phyloP scores from a whole-genome alignment of 2,113 vertebrate genomes.

The Micromys minutus region DNA sequence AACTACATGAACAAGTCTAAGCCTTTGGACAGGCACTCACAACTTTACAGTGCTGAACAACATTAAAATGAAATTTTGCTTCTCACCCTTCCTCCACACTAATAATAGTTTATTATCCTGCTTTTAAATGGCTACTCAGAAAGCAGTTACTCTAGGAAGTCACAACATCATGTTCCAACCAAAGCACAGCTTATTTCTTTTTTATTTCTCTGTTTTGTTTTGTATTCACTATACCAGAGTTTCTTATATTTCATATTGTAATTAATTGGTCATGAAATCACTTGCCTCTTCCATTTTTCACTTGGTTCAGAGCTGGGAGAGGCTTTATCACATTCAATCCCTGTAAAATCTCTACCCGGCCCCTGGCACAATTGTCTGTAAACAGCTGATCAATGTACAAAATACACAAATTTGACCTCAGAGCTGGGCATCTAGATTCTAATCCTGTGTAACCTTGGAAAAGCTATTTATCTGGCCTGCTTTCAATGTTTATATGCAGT shows the following conservation, averaged over 20 bases:
- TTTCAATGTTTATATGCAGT: background rate
- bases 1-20: background rate
- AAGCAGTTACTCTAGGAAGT: background rate
- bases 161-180: background rate
- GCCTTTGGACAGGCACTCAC: background rate
- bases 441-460: background rate
- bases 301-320: background rate
- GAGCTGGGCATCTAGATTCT: background rate
- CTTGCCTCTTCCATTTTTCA: background rate
- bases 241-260: background rate
- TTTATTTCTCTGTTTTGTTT: background rate
- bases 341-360: background rate
- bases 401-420: background rate
- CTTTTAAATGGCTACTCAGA: background rate
- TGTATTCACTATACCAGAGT: background rate
- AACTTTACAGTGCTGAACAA: background rate
- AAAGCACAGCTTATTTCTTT: background rate
- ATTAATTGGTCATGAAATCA: background rate
- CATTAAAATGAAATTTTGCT: constrained; percentile 29
- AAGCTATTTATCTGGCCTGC: background rate
- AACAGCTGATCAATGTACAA: background rate
- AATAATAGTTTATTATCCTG: constrained; percentile 8
- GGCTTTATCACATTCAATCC: background rate
- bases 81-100: background rate
- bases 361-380: background rate